phyloP scores from a whole-genome alignment of 2,113 vertebrate genomes.

The Chelonoidis abingdonii region DNA sequence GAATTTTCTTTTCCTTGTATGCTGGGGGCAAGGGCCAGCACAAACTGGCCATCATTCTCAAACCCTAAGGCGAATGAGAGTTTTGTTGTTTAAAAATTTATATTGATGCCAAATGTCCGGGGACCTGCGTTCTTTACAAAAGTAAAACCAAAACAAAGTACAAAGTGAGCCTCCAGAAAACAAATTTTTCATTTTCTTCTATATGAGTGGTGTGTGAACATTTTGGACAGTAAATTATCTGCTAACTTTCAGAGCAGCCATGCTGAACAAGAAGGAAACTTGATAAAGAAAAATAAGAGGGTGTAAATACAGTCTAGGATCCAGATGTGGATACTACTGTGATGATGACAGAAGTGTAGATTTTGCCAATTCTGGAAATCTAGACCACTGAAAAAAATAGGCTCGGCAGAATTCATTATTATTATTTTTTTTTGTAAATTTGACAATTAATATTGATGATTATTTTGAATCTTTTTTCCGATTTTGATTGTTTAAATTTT shows the following conservation, averaged over 20 bases:
- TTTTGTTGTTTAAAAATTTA: neutral
- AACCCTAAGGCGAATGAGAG: neutral
- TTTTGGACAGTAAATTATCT: slow-evolving; percentile 20
- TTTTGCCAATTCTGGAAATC: slow-evolving; percentile 48
- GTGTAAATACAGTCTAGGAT: slow-evolving; percentile 55
- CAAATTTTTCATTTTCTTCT: neutral
- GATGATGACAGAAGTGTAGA: slow-evolving; percentile 46
- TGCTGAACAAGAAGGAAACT: slow-evolving; percentile 27
- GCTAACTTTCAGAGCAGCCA: slow-evolving; percentile 23
- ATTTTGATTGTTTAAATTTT: neutral
- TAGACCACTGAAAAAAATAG: slow-evolving; percentile 45
- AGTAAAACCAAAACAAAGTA: neutral
- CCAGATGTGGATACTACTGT: slow-evolving; percentile 69
- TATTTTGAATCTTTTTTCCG: neutral
- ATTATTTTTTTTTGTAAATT: neutral
- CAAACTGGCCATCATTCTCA: neutral
- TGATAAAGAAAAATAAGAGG: neutral
- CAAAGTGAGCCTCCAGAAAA: neutral
- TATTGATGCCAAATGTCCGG: neutral
- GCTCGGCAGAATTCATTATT: neutral
- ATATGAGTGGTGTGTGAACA: neutral
- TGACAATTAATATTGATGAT: neutral
- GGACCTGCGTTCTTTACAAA: neutral
- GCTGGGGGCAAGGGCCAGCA: neutral
- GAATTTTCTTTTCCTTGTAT: neutral